Base-by-base conservation (phyloP, 2,797 vertebrate species). In the Jordanella pulchra region DNA sequence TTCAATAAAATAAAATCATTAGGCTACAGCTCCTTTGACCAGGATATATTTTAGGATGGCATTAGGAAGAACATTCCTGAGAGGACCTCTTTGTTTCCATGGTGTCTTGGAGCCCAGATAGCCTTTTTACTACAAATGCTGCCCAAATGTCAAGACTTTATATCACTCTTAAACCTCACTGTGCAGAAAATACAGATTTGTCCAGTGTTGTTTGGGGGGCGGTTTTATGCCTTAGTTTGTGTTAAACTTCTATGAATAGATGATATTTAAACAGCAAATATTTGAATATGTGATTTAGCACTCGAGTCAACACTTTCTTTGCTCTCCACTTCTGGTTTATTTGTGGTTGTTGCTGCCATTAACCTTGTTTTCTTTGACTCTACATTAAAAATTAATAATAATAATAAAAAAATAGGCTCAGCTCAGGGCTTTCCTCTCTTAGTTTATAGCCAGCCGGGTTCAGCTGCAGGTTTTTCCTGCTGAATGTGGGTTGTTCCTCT, bases 41-140 rank as follows among this genome's bases (percentile, higher is more conserved):
- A 6, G 17, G 17, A 17, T 28, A 28, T 48, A 47, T 9, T 35
- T 55, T 65, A 44, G 65, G n/a, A 11, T 54, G 35, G 71, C 11
- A 58, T 32, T 39, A 23, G 51, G 51, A 64, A 27, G 5, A 50
- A 71, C 76, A 86, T 84, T 84, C 80, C 69, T 72, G 11, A 21
- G 63, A 27, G 18, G 67, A 50, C 32, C 45, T 51, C n/a, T 2
- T 6, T 25, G 78, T 73, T 42, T 76, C 78, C 78, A 60, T 3
- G 68, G 75, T 63, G 70, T 32, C 45, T 13, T 23, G 21, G 15
- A n/a, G 71, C 55, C 27, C 50, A 3, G 3, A 32, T 54, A 50
- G 42, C 50, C 21, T 14, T 50, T n/a, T 12, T 71, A n/a, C 47
- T 48, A 47, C 53, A 61, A 30, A 61, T 28, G 58, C 7, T 55